A percentile compares a stretch with the other conserved stretches of the same genome.
These are phyloP conservation scores for Struthio camelus DNA, from an alignment of 2,113 vertebrate species.

Conservation along the genomic window DNA sequence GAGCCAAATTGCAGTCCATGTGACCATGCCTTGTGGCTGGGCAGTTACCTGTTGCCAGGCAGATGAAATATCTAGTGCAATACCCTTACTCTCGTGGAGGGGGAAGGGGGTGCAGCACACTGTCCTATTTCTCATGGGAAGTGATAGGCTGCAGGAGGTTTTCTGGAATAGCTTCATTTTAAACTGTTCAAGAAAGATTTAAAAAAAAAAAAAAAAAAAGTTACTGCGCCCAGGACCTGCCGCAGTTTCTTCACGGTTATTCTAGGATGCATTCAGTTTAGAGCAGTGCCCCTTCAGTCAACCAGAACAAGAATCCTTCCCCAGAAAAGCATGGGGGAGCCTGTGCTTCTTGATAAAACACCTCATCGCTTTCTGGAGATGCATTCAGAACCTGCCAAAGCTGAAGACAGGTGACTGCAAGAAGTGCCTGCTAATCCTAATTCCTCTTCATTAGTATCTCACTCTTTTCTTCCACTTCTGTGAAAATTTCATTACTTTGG, in stretches of 20 bases:
- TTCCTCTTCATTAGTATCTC: background rate
- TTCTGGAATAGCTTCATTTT: background rate
- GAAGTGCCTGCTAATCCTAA: background rate
- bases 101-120: no score
- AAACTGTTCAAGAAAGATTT: background rate
- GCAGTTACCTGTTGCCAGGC: no score
- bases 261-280: background rate
- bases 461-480: background rate
- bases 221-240: fast-evolving
- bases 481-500: background rate
- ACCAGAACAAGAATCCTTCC: background rate
- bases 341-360: background rate
- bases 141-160: background rate
- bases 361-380: background rate
- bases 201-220: no score
- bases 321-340: background rate
- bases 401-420: background rate
- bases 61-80: no score
- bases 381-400: background rate
- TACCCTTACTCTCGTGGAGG: no score
- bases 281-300: background rate
- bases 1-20: no score
- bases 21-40: no score
- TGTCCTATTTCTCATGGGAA: no score
- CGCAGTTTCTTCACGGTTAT: background rate